Base-by-base conservation (phyloP, 2,113 vertebrate species). In the Syrrhaptes paradoxus region DNA sequence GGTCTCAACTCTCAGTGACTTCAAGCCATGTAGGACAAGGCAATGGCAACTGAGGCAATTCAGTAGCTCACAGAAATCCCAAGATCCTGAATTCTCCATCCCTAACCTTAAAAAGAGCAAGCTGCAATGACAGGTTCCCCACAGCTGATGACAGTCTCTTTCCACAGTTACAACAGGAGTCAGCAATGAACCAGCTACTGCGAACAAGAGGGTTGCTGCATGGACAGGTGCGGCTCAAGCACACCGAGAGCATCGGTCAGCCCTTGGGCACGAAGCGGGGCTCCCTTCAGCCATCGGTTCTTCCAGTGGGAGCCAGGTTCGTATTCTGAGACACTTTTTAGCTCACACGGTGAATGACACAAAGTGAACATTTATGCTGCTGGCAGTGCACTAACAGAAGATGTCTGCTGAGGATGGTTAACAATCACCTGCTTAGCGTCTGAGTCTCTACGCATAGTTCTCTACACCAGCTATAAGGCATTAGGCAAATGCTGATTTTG, bases 391-490 rank as follows among this genome's bases (percentile, higher is more conserved):
- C 66, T 89, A 92, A 54, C 5, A 80, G 57, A 83, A 66, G 85
- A 67, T 74, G 57, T 71, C 72, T 84, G 63, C 59, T 86, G 38
- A 55, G 76, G 72, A 77, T 1, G 8, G 80, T 78, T 43, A 89
- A 76, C 10, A 6, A 87, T 78, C 70, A 92, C 52, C 90, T 85
- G 83, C 80, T 92, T 89, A 92, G 80, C 77, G 4, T 87, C 57
- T 90, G 65, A 81, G 77, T 81, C 63, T 93, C 79, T 94, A 75
- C 24, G 52, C 34, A 49, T 63, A 73, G 79, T 78, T 97, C 54
- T 96, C 76, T 93, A 96, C 66, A 94, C 65, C 70, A 85, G 77
- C 90, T 95, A 70, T 95, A 96, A 94, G 96, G 93, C 94, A 93
- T 90, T 90, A 95, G 90, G 92, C 83, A 96, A 92, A 96, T 67